A percentile compares a stretch with the other conserved stretches of the same genome.
These are phyloP conservation scores for Ormyrus rosae DNA, from an alignment of 2,888 invertebrate species.

Conservation along the genomic window DNA sequence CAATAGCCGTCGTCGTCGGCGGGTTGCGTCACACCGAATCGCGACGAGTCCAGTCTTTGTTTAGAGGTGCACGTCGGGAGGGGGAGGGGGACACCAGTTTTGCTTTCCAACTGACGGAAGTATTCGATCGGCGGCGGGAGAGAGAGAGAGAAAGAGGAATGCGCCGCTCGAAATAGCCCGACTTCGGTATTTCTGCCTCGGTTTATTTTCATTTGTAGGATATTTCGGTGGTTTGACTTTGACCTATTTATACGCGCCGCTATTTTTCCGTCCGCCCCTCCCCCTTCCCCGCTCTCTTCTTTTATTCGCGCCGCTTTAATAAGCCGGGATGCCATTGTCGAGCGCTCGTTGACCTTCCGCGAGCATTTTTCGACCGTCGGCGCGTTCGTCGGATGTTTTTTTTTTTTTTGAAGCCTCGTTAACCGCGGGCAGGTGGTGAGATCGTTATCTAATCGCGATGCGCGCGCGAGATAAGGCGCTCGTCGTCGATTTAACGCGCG, in stretches of 20 bases:
- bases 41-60: too few relatives aligned
- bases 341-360: constrained; percentile 23
- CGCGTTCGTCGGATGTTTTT: too few relatives aligned
- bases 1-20: too few relatives aligned
- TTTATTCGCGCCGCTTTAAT: background rate
- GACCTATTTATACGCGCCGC: constrained; percentile 28
- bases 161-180: background rate
- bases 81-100: background rate
- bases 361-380: too few relatives aligned
- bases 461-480: too few relatives aligned
- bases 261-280: background rate
- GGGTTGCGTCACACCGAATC: too few relatives aligned
- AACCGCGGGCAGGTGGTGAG: too few relatives aligned
- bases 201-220: constrained; percentile 34
- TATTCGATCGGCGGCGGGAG: background rate
- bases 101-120: background rate
- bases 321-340: constrained; percentile 29
- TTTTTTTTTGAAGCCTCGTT: too few relatives aligned
- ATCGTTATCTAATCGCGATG: too few relatives aligned
- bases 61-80: too few relatives aligned
- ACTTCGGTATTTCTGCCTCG: background rate
- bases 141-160: background rate
- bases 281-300: background rate
- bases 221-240: constrained; percentile 20
- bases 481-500: too few relatives aligned